Base-by-base conservation (phyloP, 2,888 invertebrate species). In the Creontiades dilutus region DNA sequence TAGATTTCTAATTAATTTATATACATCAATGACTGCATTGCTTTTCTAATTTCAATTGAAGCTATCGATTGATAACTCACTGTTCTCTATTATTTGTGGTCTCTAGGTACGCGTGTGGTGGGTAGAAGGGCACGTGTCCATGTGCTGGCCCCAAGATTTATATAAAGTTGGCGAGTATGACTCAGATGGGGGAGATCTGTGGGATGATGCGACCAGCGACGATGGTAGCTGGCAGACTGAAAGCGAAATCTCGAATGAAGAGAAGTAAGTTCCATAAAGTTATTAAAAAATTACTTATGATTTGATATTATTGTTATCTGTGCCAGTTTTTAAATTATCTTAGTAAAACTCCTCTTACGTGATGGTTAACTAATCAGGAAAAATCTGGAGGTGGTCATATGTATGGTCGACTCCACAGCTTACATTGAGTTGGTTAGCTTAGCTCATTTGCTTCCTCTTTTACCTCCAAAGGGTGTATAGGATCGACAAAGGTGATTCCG, bases 101-200 rank as follows among this genome's bases (percentile, higher is more conserved):
- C 57, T 2, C 57, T 95, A 96, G 91, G 96, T 98, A 5, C 96
- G 96, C 92, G 97, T 99, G n/a, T 96, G 97, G 95, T 99, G 98
- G 99, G 96, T 97, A 0, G 96, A 97, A 93, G 97, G 96, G 14
- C 96, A 96, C 91, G 95, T 96, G 11, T 97, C 97, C 91, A 96
- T 97, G 94, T 98, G 97, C 93, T 98, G 97, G 96, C 99, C 99
- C 0, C 98, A 98, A 93, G 97, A 98, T 93, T 94, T 98, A 13
- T 98, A 97, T 92, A 96, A 96, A 94, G 94, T 94, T 92, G 92
- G 92, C 28, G 92, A 92, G 48, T 92, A 92, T 89, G 92, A 92
- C 89, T 91, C 96, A 0, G 96, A 96, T 90, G 96, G 96, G 91
- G 96, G 96, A 52, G 96, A 96, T 92, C 94, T 96, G 55, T 96